Percentiles rank a stretch among this genome's conserved stretches.
phyloP scores from a whole-genome alignment of 2,797 vertebrate genomes.

The Danionella dracula region DNA sequence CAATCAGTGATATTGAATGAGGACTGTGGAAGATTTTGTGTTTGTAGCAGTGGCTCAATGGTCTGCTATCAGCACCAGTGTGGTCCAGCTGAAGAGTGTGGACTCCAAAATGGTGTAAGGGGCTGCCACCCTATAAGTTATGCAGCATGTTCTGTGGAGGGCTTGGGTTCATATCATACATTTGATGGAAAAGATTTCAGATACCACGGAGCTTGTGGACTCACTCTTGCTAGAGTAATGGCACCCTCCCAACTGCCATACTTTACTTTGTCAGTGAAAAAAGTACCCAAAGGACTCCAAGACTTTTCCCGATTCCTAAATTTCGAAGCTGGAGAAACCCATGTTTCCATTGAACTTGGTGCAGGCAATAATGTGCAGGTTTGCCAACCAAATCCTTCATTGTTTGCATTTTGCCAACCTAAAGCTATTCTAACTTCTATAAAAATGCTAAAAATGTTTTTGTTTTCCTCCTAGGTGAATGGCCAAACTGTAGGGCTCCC shows the following conservation, averaged over 20 bases:
- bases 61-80: conserved; percentile 43
- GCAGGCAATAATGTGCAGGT: conserved; percentile 49
- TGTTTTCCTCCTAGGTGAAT: conserved; percentile 49
- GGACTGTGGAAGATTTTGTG: conserved; percentile 55
- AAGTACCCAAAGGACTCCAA: conserved; percentile 41
- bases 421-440: too few species aligned
- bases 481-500: conserved; percentile 54
- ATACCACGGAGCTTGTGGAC: conserved; percentile 59
- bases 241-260: conserved; percentile 32
- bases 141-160: conserved; percentile 53
- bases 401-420: too few species aligned
- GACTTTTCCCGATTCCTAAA: conserved; percentile 49
- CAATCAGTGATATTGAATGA: conserved; percentile 47
- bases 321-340: conserved; percentile 50
- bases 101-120: conserved; percentile 46
- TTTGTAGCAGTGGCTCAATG: conserved; percentile 43
- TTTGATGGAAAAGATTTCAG: conserved; percentile 61
- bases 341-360: conserved; percentile 48
- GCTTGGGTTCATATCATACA: conserved; percentile 53
- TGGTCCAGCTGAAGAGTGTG: conserved; percentile 36
- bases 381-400: too few species aligned
- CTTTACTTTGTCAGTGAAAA: conserved; percentile 53
- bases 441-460: too few species aligned
- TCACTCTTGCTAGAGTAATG: conserved; percentile 54
- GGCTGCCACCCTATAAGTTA: conserved; percentile 53